A percentile compares a stretch with the other conserved stretches of the same genome.
phyloP scores from a whole-genome alignment of 2,113 vertebrate genomes.

The Xiphophorus maculatus region DNA sequence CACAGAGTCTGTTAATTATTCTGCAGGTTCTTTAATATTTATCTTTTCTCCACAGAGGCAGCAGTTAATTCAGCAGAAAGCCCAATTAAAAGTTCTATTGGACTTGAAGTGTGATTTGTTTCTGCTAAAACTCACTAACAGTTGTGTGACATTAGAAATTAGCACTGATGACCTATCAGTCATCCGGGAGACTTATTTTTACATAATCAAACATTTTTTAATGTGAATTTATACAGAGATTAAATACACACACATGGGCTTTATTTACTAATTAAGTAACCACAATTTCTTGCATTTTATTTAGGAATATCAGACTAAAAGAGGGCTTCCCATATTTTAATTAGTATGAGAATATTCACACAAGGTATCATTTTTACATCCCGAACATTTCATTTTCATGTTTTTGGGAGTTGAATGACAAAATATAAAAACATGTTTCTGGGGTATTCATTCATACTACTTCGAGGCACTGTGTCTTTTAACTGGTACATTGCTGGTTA shows the following conservation, averaged over 20 bases:
- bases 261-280: background rate
- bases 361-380: too few relatives aligned
- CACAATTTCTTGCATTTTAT: background rate
- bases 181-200: background rate
- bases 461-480: too few relatives aligned
- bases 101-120: constrained; percentile 22
- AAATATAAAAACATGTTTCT: too few relatives aligned
- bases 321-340: background rate
- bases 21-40: constrained; percentile 31
- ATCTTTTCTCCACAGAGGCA: constrained; percentile 17
- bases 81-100: constrained; percentile 30
- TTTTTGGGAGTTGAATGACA: too few relatives aligned
- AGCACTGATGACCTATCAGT: background rate
- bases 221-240: background rate
- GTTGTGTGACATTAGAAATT: constrained; percentile 2
- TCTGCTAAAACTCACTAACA: background rate
- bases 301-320: background rate
- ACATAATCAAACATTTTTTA: background rate
- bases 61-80: constrained; percentile 6
- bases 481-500: too few relatives aligned
- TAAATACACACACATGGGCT: background rate
- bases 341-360: background rate
- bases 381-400: too few relatives aligned
- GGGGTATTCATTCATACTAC: too few relatives aligned
- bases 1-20: constrained; percentile 12